Evolutionary conservation across 1,140 invertebrate genomes (phyloP).

Genomic region (Holcopasites calliopsidis): DNA sequence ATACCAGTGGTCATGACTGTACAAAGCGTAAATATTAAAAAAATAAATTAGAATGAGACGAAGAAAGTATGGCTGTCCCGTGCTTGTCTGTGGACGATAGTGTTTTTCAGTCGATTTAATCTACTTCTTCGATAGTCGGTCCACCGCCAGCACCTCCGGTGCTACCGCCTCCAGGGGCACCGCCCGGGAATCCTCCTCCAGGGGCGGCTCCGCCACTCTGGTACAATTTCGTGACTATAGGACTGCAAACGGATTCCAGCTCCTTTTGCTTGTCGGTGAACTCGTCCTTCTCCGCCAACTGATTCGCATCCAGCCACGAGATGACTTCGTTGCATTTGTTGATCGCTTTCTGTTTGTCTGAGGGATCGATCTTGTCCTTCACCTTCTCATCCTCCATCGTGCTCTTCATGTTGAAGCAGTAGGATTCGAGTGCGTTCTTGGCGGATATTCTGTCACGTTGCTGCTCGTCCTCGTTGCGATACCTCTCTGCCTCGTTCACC

Average conservation of each 20-base stretch:
- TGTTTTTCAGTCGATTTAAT: constrained; percentile 76
- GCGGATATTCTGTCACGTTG: constrained; percentile 84
- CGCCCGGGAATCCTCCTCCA: constrained; percentile 82
- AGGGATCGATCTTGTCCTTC: constrained; percentile 93
- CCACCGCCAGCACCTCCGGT: constrained; percentile 68
- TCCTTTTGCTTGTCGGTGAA: constrained; percentile 96
- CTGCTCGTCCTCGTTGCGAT: constrained; percentile 84
- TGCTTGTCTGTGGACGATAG: neutral
- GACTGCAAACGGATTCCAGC: constrained; percentile 90
- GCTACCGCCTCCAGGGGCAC: constrained; percentile 72
- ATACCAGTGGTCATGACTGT: neutral
- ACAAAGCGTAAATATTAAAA: neutral
- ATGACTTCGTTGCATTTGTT: constrained; percentile 97
- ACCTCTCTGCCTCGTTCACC: constrained; percentile 84
- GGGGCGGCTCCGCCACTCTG: constrained; percentile 78
- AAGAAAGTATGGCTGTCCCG: neutral
- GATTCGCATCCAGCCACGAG: constrained; percentile 96
- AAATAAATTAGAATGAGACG: neutral
- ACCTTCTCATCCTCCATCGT: constrained; percentile 94
- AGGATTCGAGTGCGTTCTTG: constrained; percentile 84
- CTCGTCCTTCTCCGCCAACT: constrained; percentile 95
- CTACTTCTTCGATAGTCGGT: constrained; percentile 86
- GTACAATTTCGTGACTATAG: constrained; percentile 92
- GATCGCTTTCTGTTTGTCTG: constrained; percentile 91
- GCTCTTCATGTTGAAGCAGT: constrained; percentile 98